Evolutionary conservation across 1,140 invertebrate species (phyloP), one percentile per base, ranked within the genome.

Genomic region (Conus betulinus): DNA sequence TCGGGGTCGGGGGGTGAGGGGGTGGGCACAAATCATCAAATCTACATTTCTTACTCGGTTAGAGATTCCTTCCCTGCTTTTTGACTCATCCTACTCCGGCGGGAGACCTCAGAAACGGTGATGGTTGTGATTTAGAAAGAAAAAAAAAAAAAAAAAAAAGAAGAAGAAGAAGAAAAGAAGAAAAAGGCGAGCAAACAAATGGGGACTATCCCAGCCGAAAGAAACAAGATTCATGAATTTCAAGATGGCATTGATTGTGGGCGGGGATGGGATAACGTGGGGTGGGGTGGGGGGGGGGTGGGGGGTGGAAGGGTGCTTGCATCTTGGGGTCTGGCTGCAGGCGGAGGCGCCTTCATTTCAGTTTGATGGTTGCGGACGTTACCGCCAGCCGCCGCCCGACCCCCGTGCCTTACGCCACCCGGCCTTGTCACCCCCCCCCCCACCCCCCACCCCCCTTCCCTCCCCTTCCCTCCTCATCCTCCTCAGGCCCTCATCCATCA

Each of bases 201-300:
- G 57, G 25, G 60, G 27, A 23, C 25, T 8, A 71, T n/a, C 23
- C n/a, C 53, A 23, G 39, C 13, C 53, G 23, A 51, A n/a, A n/a
- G n/a, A 55, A 63, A 84, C 53, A 85, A 87, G 74, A 87, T 87
- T 87, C 85, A 87, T 87, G 85, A 87, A 87, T 87, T 87, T 87
- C n/a, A 79, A 87, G 71, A 87, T 78, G 85, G n/a, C 85, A 87
- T 87, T 79, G 85, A 87, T 87, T 87, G 85, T 57, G 23, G 60
- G 84, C 6, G 67, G 20, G 67, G 67, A n/a, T 6, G 67, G 67
- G 67, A 39, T 39, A 3, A 39, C 15, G 67, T 11, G 67, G 17
- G 23, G 67, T 20, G 67, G 67, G 67, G 13, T 71, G 67, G 23
- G 20, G 67, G 67, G 67, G 67, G 67, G 13, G 67, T 15, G 8